Base-by-base conservation (phyloP, 2,888 invertebrate species). In the Cantharis rufa region DNA sequence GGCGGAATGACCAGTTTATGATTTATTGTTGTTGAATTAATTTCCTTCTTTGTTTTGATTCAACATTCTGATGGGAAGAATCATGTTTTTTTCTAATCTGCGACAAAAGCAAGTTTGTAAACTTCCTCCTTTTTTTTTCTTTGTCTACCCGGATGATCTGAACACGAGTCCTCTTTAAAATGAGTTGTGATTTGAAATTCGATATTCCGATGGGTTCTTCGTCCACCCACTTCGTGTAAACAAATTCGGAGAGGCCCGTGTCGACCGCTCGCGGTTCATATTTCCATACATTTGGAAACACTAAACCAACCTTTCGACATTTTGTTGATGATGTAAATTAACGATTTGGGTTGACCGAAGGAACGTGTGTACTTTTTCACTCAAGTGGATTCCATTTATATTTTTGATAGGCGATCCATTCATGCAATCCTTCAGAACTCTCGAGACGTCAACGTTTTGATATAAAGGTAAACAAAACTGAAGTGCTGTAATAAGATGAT, bases 21-120 rank as follows among this genome's bases (percentile, higher is more conserved):
- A 75, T 75, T 77, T 77, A 79, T 75, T 74, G 63, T 79, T 75
- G 62, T 63, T 66, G 77, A 48, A 77, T 79, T 79, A 77, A 77
- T 75, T 77, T 75, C 24, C 70, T 79, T 66, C 32, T 74, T 75
- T 70, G 70, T 75, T 76, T 70, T 72, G 77, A 74, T 74, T 71
- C 62, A n/a, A 48, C 48, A 48, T 48, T 48, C 48, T 48, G 48
- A 48, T 48, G 48, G 48, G 48, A 48, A 48, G 48, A 48, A 32
- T n/a, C 48, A 48, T n/a, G n/a, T n/a, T 32, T 48, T 48, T n/a
- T n/a, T n/a, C 10, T 32, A 28, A 28, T 32, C 13, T 13, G 32
- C 13, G 32, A 13, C 48, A n/a, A n/a, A 48, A 48, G n/a, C n/a
- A n/a, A 1, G 48, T n/a, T 48, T 48, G 48, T n/a, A 48, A 48